Evolutionary conservation across 2,797 vertebrate genomes (phyloP).

Genomic region (Arrhamphus sclerolepis): DNA sequence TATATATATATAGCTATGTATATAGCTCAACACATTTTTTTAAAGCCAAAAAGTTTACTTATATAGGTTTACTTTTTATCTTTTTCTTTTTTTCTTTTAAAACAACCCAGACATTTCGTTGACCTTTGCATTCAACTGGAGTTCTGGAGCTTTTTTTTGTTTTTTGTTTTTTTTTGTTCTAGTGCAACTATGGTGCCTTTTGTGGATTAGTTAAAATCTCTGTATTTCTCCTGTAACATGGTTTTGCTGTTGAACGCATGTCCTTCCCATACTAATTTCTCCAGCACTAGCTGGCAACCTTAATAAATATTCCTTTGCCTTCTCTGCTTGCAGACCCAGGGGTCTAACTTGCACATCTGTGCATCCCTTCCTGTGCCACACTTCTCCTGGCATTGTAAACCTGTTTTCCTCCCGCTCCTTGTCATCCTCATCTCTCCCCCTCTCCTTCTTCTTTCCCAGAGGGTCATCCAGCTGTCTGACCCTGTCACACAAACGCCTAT

Average conservation of each 20-base stretch:
- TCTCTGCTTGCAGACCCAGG: conserved; percentile 22
- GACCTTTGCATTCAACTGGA: conserved; percentile 25
- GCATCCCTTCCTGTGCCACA: conserved; percentile 24
- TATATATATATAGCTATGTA: too few species aligned
- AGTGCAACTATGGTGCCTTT: neutral
- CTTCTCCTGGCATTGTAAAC: conserved; percentile 43
- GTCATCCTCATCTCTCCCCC: conserved; percentile 46
- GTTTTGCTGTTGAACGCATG: conserved; percentile 19
- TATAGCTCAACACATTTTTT: too few species aligned
- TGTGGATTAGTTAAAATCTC: conserved; percentile 1
- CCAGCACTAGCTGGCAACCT: conserved; percentile 10
- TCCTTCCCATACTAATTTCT: conserved; percentile 13
- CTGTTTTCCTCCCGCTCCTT: conserved; percentile 62
- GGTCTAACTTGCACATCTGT: conserved; percentile 44
- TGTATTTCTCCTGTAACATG: conserved; percentile 12
- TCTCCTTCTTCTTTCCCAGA: conserved; percentile 40
- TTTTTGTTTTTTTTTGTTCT: neutral
- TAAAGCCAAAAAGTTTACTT: too few species aligned
- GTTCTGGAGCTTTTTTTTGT: conserved; percentile 5
- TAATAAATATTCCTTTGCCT: conserved; percentile 21
- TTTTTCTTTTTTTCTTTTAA: neutral
- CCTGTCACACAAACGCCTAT: conserved; percentile 36
- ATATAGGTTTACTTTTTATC: neutral
- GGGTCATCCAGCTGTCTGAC: conserved; percentile 48
- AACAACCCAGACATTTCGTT: conserved; percentile 6